Base-by-base conservation (phyloP, 2,797 vertebrate genomes). In the Oryzias sinensis region DNA sequence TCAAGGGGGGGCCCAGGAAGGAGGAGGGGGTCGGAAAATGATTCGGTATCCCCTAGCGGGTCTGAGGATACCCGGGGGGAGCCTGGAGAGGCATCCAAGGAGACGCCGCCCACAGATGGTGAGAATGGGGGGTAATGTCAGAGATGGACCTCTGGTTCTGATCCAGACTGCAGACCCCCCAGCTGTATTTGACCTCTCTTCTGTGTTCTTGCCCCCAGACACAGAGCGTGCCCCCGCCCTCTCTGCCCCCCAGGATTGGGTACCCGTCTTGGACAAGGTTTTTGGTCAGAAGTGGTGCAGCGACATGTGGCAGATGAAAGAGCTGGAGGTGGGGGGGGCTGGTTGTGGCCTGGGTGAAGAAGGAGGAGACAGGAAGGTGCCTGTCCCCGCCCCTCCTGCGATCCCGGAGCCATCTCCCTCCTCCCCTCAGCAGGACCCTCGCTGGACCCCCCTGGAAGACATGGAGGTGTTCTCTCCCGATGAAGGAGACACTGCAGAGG, bases 211-310 rank as follows among this genome's bases (percentile, higher is more conserved):
- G 14, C 17, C 24, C 17, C 1, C 65, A 82, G 89, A 76, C 42
- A 41, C 77, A 0, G 78, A 74, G 48, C 81, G 46, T 0, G 83
- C 83, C 20, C 71, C 90, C 0, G 76, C 86, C 42, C 79, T 89
- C 9, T 70, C 88, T 0, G 84, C 88, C 56, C 62, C 92, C 4
- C 92, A 92, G 77, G 88, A 92, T 79, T 93, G 92, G 92, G 89
- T 91, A 5, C 92, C 91, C 6, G 91, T 93, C 62, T 72, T 93
- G 79, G 91, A 91, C 81, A 91, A 91, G 40, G 92, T 92, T 43
- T 92, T 92, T 0, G 91, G 91, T n/a, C 90, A 91, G 85, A 90
- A 89, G 77, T 92, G 90, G 91, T 90, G 90, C 82, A 85, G 85
- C 0, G 89, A 92, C 15, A 48, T 89, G 17, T 91, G 89, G 89